These are phyloP conservation scores for Phyllotreta cruciferae DNA, from an alignment of 2,888 invertebrate species.

Conservation along the genomic window DNA sequence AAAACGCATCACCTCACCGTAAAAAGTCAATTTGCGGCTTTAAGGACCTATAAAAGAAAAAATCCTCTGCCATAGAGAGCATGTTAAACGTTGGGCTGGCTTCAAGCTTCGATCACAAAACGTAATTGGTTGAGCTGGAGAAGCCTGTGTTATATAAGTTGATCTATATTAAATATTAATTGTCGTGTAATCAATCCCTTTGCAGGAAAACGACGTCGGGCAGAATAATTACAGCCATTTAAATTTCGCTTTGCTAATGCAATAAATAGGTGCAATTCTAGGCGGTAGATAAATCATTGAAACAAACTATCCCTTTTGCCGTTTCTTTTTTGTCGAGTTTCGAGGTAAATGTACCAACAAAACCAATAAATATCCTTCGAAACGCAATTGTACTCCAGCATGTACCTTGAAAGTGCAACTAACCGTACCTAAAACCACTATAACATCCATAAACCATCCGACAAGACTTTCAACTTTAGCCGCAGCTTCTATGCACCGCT, in stretches of 20 bases:
- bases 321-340: too few species aligned
- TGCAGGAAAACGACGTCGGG: too few species aligned
- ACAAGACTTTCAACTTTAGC: conserved; percentile 49
- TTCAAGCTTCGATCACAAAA: conserved; percentile 48
- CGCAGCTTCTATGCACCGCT: conserved; percentile 39
- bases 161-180: too few species aligned
- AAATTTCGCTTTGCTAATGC: too few species aligned
- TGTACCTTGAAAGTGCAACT: conserved; percentile 24
- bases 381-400: conserved; percentile 20
- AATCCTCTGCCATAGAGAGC: conserved; percentile 39
- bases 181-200: too few species aligned
- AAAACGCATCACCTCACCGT: conserved; percentile 42
- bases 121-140: conserved; percentile 46
- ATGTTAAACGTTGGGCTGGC: conserved; percentile 50
- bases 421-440: conserved; percentile 26
- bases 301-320: too few species aligned
- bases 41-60: conserved; percentile 40
- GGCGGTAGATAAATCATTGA: too few species aligned
- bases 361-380: conserved; percentile 1
- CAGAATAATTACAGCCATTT: too few species aligned
- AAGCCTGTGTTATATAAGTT: too few species aligned
- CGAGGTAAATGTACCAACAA: too few species aligned
- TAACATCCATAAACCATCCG: conserved; percentile 35
- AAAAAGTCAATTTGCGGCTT: conserved; percentile 49
- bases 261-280: too few species aligned